phyloP scores from a whole-genome alignment of 2,888 invertebrate species.

The Linnaemya tessellans region DNA sequence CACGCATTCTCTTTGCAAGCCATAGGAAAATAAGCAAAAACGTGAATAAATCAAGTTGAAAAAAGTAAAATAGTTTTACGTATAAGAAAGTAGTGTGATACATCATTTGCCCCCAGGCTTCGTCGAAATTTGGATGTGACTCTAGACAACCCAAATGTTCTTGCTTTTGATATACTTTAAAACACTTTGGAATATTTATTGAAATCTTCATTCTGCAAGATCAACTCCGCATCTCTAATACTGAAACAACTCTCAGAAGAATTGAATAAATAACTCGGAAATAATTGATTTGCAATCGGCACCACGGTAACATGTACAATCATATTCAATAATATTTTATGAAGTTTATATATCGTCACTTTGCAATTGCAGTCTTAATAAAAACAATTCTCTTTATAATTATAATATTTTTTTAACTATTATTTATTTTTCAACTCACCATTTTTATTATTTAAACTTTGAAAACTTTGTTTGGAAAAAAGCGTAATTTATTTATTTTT shows the following conservation, averaged over 20 bases:
- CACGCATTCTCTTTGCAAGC: background rate
- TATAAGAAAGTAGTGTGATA: background rate
- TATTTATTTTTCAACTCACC: conserved; percentile 44
- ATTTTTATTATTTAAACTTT: conserved; percentile 34
- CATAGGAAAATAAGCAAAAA: background rate
- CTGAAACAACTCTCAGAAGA: too few relatives aligned
- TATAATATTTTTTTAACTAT: background rate
- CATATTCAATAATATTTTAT: background rate
- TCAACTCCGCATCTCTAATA: too few relatives aligned
- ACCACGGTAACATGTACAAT: background rate
- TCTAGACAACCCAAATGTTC: too few relatives aligned
- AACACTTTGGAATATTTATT: too few relatives aligned
- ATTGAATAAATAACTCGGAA: background rate
- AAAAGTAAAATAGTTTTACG: background rate
- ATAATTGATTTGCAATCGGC: background rate
- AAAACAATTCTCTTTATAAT: background rate
- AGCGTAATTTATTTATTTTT: background rate
- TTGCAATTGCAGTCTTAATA: background rate
- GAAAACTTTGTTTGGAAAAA: conserved; percentile 6
- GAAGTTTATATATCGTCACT: background rate
- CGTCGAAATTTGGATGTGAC: too few relatives aligned
- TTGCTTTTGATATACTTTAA: too few relatives aligned
- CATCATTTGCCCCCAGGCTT: too few relatives aligned
- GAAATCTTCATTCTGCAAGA: too few relatives aligned
- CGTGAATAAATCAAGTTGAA: background rate